Conservation (phyloP, 2,888 invertebrate species). For the Dorcus hopei region DNA sequence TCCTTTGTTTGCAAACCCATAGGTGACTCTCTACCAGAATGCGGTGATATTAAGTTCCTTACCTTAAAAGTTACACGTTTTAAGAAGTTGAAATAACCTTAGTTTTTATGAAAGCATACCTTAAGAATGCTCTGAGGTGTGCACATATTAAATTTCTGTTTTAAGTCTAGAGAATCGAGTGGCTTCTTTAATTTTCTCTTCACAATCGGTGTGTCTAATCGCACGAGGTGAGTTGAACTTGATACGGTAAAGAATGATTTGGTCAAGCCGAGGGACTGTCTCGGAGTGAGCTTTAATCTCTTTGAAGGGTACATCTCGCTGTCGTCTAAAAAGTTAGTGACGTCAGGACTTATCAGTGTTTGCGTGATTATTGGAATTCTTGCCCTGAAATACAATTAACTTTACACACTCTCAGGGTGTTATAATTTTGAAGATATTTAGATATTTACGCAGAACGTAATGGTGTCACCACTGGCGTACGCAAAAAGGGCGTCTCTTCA, state of each 20-base stretch:
- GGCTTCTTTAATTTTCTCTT: constrained; percentile 41
- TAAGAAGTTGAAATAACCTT: background rate
- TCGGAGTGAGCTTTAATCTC: constrained; percentile 22
- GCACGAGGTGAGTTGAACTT: constrained; percentile 25
- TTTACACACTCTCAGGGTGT: background rate
- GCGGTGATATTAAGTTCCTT: constrained; percentile 1
- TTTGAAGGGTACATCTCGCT: constrained; percentile 27
- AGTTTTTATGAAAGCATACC: constrained; percentile 37
- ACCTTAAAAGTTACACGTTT: background rate
- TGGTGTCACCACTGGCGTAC: constrained; percentile 52
- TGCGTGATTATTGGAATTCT: constrained; percentile 27
- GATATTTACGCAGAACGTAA: constrained; percentile 28
- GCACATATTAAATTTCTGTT: constrained; percentile 36
- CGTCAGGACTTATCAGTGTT: constrained; percentile 21
- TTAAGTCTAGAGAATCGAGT: constrained; percentile 11
- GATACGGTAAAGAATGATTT: background rate
- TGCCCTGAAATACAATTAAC: constrained; percentile 13
- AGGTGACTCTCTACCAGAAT: background rate
- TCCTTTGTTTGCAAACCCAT: background rate
- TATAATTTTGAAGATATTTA: background rate
- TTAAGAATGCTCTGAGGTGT: constrained; percentile 69
- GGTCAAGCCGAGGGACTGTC: constrained; percentile 11
- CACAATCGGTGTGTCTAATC: constrained; percentile 58
- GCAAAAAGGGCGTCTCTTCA: constrained; percentile 62
- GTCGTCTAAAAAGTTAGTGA: constrained; percentile 15